Evolutionary conservation across 2,888 invertebrate species (phyloP).

Genomic region (Oxyteleia sp.): DNA sequence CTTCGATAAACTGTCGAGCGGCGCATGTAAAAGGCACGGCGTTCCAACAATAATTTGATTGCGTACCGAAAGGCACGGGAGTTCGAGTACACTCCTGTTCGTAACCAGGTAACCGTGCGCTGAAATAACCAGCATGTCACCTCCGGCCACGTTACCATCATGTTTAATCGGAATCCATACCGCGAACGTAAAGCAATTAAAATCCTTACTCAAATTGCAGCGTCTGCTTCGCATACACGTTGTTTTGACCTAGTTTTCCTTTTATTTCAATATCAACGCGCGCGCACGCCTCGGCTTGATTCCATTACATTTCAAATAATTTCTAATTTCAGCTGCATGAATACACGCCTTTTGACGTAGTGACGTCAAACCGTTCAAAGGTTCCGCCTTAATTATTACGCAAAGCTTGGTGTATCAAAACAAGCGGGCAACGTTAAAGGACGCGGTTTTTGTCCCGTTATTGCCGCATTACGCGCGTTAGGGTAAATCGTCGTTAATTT

Average conservation of each 20-base stretch:
- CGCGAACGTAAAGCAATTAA: slow-evolving; percentile 69
- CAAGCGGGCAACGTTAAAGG: neutral
- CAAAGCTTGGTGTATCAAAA: slow-evolving; percentile 22
- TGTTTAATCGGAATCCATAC: slow-evolving; percentile 69
- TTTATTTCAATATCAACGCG: slow-evolving; percentile 48
- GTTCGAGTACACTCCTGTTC: slow-evolving; percentile 64
- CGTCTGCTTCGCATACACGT: slow-evolving; percentile 45
- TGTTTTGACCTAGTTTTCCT: slow-evolving; percentile 57
- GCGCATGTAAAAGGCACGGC: slow-evolving; percentile 65
- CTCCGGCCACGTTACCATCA: slow-evolving; percentile 63
- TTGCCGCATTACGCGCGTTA: no score
- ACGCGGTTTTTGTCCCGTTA: neutral
- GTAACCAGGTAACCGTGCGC: slow-evolving; percentile 66
- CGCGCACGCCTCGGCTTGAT: slow-evolving; percentile 24
- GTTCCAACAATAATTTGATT: slow-evolving; percentile 70
- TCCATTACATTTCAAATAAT: slow-evolving; percentile 53
- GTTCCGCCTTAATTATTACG: slow-evolving; percentile 32
- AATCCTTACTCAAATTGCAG: slow-evolving; percentile 62
- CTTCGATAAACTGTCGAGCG: slow-evolving; percentile 67
- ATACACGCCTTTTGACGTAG: slow-evolving; percentile 27
- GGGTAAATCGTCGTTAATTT: no score
- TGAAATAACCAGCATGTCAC: slow-evolving; percentile 67
- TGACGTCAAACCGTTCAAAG: slow-evolving; percentile 33
- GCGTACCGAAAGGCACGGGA: slow-evolving; percentile 59
- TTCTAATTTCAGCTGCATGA: slow-evolving; percentile 47